Conservation (phyloP, 2,888 invertebrate genomes). For the Andrena hattorfiana region DNA sequence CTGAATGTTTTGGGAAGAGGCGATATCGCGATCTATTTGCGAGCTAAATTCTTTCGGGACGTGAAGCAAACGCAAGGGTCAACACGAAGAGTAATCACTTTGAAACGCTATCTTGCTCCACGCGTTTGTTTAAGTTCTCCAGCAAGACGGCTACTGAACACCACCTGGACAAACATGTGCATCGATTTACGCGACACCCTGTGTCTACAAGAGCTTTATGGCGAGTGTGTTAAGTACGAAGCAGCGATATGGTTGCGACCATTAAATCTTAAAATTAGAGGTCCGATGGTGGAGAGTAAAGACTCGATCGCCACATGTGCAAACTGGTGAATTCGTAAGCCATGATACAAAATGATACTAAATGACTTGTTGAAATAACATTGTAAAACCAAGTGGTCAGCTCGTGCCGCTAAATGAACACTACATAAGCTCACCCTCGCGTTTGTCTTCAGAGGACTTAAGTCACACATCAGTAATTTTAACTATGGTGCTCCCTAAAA, state of each 20-base stretch:
- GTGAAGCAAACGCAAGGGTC: not conserved
- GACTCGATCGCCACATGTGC: not conserved
- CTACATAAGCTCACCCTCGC: no score
- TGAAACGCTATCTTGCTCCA: not conserved
- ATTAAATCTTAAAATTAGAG: not conserved
- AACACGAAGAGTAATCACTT: slow-evolving; percentile 16
- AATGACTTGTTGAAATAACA: slow-evolving; percentile 39
- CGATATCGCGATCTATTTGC: not conserved
- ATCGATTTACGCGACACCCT: slow-evolving; percentile 33
- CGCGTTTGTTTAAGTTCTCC: slow-evolving; percentile 40
- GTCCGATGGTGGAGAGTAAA: not conserved
- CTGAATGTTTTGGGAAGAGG: no score
- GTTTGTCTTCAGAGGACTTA: no score
- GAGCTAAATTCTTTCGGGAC: not conserved
- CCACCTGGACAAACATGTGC: slow-evolving; percentile 56
- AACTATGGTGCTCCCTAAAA: no score
- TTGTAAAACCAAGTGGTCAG: no score
- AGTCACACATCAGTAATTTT: no score
- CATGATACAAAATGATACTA: slow-evolving; percentile 36
- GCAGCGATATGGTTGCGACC: not conserved
- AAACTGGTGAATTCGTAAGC: slow-evolving; percentile 19
- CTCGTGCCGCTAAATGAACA: no score
- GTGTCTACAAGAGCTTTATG: slow-evolving; percentile 19
- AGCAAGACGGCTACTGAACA: slow-evolving; percentile 27
- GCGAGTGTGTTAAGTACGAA: slow-evolving; percentile 7